Percentiles rank a stretch among this genome's conserved stretches.
phyloP scores from a whole-genome alignment of 2,113 vertebrate species.

The Notarius quadriscutis region DNA sequence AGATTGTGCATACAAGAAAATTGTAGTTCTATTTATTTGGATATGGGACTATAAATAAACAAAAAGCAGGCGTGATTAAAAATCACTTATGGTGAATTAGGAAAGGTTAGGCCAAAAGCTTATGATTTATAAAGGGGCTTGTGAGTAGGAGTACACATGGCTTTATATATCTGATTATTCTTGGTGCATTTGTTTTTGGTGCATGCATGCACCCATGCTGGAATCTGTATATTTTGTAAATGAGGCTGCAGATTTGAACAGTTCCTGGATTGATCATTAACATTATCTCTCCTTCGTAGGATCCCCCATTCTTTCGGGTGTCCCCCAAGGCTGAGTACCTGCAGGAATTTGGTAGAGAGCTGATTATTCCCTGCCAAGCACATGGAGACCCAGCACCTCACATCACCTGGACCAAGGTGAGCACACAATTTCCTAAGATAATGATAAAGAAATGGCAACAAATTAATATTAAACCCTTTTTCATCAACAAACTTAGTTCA shows the following conservation, averaged over 20 bases:
- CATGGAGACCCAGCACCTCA: slow-evolving; percentile 81
- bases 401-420: slow-evolving; percentile 89
- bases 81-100: background rate
- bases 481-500: background rate
- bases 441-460: background rate
- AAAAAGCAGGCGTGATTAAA: background rate
- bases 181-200: background rate
- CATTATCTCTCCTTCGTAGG: slow-evolving; percentile 64
- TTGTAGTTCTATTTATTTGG: background rate
- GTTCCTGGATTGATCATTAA: background rate
- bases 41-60: background rate
- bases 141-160: background rate
- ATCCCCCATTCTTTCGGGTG: slow-evolving; percentile 82
- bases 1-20: background rate
- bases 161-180: no score
- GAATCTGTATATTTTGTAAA: no score
- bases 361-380: slow-evolving; percentile 84
- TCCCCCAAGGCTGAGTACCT: slow-evolving; percentile 86
- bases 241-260: background rate
- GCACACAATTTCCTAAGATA: slow-evolving; percentile 16
- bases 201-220: background rate
- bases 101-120: background rate
- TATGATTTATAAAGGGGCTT: background rate
- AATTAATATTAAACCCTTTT: background rate
- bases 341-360: slow-evolving; percentile 89